phyloP scores from a whole-genome alignment of 2,888 invertebrate species.

The Latrodectus hesperus region DNA sequence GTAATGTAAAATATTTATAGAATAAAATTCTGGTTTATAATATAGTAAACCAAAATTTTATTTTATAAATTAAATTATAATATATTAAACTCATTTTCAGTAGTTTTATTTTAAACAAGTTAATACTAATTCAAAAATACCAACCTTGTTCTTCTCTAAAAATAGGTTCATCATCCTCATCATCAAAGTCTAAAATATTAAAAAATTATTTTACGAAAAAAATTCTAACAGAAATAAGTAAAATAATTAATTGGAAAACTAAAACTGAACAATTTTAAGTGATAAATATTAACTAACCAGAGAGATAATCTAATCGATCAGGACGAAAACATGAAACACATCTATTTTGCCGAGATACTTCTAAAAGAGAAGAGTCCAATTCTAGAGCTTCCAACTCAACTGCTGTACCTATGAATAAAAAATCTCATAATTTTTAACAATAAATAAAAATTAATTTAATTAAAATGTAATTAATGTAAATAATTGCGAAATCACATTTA shows the following conservation, averaged over 20 bases:
- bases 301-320: conserved; percentile 39
- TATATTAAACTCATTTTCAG: no score
- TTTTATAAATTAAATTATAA: no score
- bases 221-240: not conserved
- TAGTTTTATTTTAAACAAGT: no score
- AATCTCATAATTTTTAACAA: not conserved
- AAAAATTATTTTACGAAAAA: not conserved
- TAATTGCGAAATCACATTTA: no score
- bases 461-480: no score
- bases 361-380: conserved; percentile 49
- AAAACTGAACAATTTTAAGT: not conserved
- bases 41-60: no score
- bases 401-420: conserved; percentile 47
- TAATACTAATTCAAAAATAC: not conserved
- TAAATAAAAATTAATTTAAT: not conserved
- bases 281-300: not conserved
- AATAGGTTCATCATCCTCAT: conserved; percentile 47
- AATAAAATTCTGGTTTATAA: no score
- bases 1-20: no score
- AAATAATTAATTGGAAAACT: not conserved
- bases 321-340: conserved; percentile 56
- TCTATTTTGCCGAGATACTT: conserved; percentile 58
- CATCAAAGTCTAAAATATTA: conserved; percentile 18
- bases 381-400: conserved; percentile 62
- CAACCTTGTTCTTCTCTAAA: conserved; percentile 48